Evolutionary conservation across 2,888 invertebrate species (phyloP), one percentile per base, ranked within the genome.

Genomic region (Drosophila neonasuta): DNA sequence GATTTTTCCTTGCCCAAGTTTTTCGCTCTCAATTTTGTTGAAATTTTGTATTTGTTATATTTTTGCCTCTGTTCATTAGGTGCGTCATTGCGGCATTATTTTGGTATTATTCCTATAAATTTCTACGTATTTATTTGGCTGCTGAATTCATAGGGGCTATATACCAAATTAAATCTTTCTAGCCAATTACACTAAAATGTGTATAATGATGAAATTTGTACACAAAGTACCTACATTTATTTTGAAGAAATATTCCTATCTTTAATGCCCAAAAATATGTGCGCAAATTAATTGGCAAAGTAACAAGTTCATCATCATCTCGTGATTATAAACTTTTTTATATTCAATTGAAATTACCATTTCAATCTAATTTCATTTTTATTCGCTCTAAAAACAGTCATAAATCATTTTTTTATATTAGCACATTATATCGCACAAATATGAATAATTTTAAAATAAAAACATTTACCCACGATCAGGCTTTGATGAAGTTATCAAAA

Each of bases 61-160:
- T 10, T 10, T 29, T 11, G 8, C 32, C 10, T 54, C 9, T 15
- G 24, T 44, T 45, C 7, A 11, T 15, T 30, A 34, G 56, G 29
- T 71, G 70, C 65, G 70, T 70, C 71, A 39, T 46, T 54, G 17
- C 29, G 34, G 36, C 34, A 45, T 54, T 57, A 45, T 60, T 48
- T 5, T 8, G 24, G n/a, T 61, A 29, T 13, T 54, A 36, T 34
- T 15, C 30, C 39, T 41, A 39, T 24, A 29, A 8, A 50, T 20
- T 10, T 17, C 7, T n/a, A n/a, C 17, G 20, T 34, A n/a, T n/a
- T 45, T 3, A 11, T n/a, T 39, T 39, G n/a, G 36, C 36, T 39
- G 6, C n/a, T 13, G 5, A 39, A n/a, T 32, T 10, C 1, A 32
- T 10, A 9, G 32, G 32, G 32, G 32, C 32, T 32, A 32, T 32